Base-by-base conservation (phyloP, 2,888 invertebrate species). In the Diogma glabrata region DNA sequence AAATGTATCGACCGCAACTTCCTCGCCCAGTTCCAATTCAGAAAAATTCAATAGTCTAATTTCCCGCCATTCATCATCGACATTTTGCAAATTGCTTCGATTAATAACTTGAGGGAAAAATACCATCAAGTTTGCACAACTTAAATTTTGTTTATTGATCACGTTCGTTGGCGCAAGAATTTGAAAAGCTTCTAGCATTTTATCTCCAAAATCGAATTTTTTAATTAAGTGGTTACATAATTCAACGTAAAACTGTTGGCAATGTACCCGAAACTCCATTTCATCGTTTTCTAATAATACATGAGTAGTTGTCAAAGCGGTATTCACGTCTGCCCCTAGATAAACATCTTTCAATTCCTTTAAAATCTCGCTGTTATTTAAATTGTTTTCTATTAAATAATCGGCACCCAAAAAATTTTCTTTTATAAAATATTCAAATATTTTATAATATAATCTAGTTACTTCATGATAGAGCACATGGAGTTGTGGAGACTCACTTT, bases 161-260 rank as follows among this genome's bases (percentile, higher is more conserved):
- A 40, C 12, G 20, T 40, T 40, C 20, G 17, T 40, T 19, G 40
- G 38, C 9, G 17, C 38, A 9, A 38, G 8, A 10, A 17, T 8
- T 38, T 38, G 17, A 16, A 38, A 3, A 4, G 38, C 17, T 17
- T 38, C 10, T 38, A 38, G 19, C 17, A 38, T 10, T 5, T 38
- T 19, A 19, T 38, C 49, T 46, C 51, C 24, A 53, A 38, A 12
- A 52, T 10, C 14, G 22, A 38, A 38, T 38, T 38, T 38, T 38
- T 38, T 38, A 10, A 38, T 17, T 7, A 17, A 17, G 38, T 3
- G 7, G 47, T 51, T 53, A 23, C 53, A 49, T 20, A 52, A 43
- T 40, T 52, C 47, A 10, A 51, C 47, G 49, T 54, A 52, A 52
- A 54, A 54, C 14, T 50, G 33, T 14, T 47, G 46, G 47, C 47